Conservation (phyloP, 2,888 invertebrate species). For the Acanthacorydalis orientalis region DNA sequence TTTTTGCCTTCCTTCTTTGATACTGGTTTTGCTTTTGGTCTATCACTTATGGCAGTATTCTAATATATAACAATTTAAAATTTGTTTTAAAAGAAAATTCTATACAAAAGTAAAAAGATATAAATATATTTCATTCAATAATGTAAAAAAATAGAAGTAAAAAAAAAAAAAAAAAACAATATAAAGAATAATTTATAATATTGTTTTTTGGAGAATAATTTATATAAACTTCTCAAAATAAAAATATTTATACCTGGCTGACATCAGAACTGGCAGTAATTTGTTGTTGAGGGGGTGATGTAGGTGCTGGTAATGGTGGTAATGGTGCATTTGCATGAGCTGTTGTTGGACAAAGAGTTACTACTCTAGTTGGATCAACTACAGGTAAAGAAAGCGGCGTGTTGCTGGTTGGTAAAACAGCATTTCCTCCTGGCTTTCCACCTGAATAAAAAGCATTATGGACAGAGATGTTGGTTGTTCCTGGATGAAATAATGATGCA, state of each 20-base stretch:
- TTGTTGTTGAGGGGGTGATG: constrained; percentile 25
- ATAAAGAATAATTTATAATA: no score
- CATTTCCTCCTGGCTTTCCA: constrained; percentile 7
- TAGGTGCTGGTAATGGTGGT: constrained; percentile 16
- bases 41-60: constrained; percentile 65
- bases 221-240: background rate
- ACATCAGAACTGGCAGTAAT: constrained; percentile 33
- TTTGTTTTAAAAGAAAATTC: background rate
- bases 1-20: constrained; percentile 67
- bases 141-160: no score
- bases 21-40: constrained; percentile 66
- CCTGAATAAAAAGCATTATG: constrained; percentile 29
- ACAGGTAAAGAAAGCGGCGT: background rate
- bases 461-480: constrained; percentile 23
- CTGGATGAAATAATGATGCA: constrained; percentile 24
- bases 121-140: background rate
- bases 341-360: constrained; percentile 15
- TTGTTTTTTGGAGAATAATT: no score
- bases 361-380: background rate
- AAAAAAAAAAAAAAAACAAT: no score
- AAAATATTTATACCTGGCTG: constrained; percentile 26
- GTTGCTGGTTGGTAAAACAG: background rate
- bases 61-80: constrained; percentile 18
- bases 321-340: constrained; percentile 20
- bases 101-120: constrained; percentile 5